Percentiles rank a stretch among this genome's conserved stretches.
Evolutionary conservation across 2,797 vertebrate genomes (phyloP).

Genomic region (Pseudochaenichthys georgianus): DNA sequence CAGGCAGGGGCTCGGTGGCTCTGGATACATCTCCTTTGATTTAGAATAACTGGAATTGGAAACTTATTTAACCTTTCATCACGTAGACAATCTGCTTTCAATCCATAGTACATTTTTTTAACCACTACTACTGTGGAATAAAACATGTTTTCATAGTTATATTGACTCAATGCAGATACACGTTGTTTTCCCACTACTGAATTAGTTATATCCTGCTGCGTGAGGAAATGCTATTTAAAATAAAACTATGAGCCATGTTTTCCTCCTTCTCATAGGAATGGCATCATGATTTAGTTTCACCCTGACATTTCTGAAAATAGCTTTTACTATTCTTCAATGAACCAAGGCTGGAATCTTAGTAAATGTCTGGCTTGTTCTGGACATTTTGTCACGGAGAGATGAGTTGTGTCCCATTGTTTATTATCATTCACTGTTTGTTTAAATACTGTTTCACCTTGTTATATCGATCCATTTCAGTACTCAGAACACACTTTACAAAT

Average conservation of each 20-base stretch:
- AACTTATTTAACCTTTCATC: slow-evolving; percentile 59
- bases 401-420: neutral
- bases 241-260: slow-evolving; percentile 57
- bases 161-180: slow-evolving; percentile 27
- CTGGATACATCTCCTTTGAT: slow-evolving; percentile 42
- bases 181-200: slow-evolving; percentile 25
- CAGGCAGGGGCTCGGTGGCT: slow-evolving; percentile 56
- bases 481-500: too few species aligned
- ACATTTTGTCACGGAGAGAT: slow-evolving; percentile 27
- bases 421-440: slow-evolving; percentile 33
- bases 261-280: slow-evolving; percentile 49
- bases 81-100: slow-evolving; percentile 55
- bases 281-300: slow-evolving; percentile 66
- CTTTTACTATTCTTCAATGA: slow-evolving; percentile 17
- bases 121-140: slow-evolving; percentile 27
- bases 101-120: slow-evolving; percentile 40
- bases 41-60: slow-evolving; percentile 55
- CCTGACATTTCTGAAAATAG: slow-evolving; percentile 43
- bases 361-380: slow-evolving; percentile 45
- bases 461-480: too few species aligned
- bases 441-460: slow-evolving; percentile 36
- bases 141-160: slow-evolving; percentile 10
- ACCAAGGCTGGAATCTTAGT: slow-evolving; percentile 51
- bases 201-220: slow-evolving; percentile 34
- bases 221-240: neutral